Evolutionary conservation across 1,140 invertebrate genomes (phyloP), one percentile per base, ranked within the genome.

Genomic region (Heliconius melpomene): DNA sequence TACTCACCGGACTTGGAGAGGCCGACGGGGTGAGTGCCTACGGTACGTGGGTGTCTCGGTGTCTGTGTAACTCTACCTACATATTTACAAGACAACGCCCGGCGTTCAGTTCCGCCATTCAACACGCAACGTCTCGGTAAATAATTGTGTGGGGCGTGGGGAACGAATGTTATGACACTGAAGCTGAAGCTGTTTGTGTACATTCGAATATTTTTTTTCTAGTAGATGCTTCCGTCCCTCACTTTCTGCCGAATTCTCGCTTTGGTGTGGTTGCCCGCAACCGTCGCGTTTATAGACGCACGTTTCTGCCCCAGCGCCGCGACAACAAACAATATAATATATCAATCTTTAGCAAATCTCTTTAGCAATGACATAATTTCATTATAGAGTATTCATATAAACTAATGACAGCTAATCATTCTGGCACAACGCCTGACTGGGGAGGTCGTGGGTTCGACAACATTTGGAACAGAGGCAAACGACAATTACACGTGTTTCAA

Each of bases 391-490:
- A 46, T 46, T 16, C 40, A 60, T n/a, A 11, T 60, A 23, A n/a
- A 60, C n/a, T 26, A 26, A 60, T 60, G 11, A 60, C 32, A 36
- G 32, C n/a, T 60, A 60, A 60, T 60, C 11, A 3, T 60, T 60
- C 9, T 60, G 57, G 57, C 57, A 11, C 57, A 11, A 3, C 9
- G 57, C 57, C 57, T 60, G 57, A 60, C 13, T 20, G 3, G 9
- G 57, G 57, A 60, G 57, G 57, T 60, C 23, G 57, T 3, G 57
- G 57, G 57, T 60, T 60, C 57, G 57, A 60, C n/a, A 60, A 23
- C 57, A 60, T 7, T 60, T 60, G 57, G 57, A 60, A 60, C 57
- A 60, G 23, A 23, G 9, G 57, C 20, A 23, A 60, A 20, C 20
- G 52, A n/a, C 7, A 54, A 60, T 60, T 26, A 60, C 57, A 60